phyloP scores from a whole-genome alignment of 2,888 invertebrate species.

The Tolmerus cingulatus region DNA sequence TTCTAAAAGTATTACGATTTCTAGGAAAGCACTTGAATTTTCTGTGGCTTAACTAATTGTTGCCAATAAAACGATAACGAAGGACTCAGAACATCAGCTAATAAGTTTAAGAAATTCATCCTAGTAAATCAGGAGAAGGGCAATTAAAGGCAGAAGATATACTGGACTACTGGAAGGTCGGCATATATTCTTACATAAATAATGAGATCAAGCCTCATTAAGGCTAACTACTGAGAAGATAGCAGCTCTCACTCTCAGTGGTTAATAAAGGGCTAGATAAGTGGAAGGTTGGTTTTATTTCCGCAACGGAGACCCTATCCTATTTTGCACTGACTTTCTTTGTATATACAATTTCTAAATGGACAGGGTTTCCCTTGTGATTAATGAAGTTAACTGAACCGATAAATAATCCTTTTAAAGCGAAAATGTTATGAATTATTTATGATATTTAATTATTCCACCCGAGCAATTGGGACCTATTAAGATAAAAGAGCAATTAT shows the following conservation, averaged over 20 bases:
- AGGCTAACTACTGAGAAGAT: background rate
- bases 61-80: background rate
- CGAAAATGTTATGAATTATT: background rate
- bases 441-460: background rate
- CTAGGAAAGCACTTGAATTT: background rate
- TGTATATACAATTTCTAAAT: background rate
- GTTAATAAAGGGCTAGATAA: background rate
- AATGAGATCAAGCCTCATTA: background rate
- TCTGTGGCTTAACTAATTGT: background rate
- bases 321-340: background rate
- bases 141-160: background rate
- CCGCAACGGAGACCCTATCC: background rate
- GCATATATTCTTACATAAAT: background rate
- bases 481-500: background rate
- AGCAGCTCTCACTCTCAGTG: background rate
- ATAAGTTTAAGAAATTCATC: background rate
- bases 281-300: background rate
- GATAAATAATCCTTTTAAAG: background rate
- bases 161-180: background rate
- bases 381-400: background rate
- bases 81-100: background rate
- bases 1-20: background rate
- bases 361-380: background rate
- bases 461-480: background rate
- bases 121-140: background rate